phyloP scores from a whole-genome alignment of 1,140 invertebrate species.

The Yoshiicerus persimilis region DNA sequence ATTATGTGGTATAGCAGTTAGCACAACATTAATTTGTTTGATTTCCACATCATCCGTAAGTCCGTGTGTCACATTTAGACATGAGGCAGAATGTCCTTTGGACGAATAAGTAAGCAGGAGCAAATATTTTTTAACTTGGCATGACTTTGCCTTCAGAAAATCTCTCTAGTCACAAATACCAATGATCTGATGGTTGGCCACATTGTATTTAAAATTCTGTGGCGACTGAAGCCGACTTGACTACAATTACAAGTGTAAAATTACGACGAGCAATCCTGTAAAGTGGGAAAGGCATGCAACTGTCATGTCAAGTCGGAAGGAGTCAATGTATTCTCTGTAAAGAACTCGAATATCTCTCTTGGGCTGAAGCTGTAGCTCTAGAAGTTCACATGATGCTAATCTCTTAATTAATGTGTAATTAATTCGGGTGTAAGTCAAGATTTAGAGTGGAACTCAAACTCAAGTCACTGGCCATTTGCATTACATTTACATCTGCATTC shows the following conservation, averaged over 20 bases:
- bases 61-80: too few relatives aligned
- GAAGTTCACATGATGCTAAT: slow-evolving; percentile 38
- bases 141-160: too few relatives aligned
- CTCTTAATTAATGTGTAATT: slow-evolving; percentile 50
- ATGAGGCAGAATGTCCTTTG: too few relatives aligned
- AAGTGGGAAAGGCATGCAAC: slow-evolving; percentile 15
- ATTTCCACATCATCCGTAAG: background rate
- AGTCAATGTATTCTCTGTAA: background rate
- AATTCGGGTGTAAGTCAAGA: slow-evolving; percentile 46
- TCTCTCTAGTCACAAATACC: background rate
- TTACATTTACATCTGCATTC: background rate
- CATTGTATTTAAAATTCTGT: background rate
- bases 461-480: slow-evolving; percentile 16
- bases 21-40: background rate
- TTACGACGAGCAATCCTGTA: background rate
- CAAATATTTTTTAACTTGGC: too few relatives aligned
- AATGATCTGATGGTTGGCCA: background rate
- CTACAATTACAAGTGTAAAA: background rate
- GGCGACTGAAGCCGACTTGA: background rate
- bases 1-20: background rate
- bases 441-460: slow-evolving; percentile 33
- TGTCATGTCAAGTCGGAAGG: background rate
- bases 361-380: background rate
- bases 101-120: too few relatives aligned
- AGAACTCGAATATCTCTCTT: background rate